phyloP scores from a whole-genome alignment of 2,113 vertebrate genomes.

The Ptilorrhoa leucosticta region DNA sequence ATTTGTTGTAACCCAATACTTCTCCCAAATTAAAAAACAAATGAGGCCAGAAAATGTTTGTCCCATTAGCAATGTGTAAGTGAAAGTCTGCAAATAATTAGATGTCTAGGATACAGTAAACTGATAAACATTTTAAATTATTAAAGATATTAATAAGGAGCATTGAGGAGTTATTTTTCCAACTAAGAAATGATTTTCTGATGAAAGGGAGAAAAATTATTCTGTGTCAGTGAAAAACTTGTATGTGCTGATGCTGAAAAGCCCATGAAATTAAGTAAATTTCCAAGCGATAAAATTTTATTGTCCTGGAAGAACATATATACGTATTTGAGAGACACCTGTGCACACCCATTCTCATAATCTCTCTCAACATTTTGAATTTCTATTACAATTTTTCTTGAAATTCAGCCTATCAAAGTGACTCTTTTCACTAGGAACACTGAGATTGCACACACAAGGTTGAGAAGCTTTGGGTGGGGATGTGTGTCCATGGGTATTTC shows the following conservation, averaged over 20 bases:
- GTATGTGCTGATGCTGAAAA: neutral
- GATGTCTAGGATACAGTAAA: constrained; percentile 7
- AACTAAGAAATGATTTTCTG: neutral
- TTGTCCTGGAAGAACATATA: neutral
- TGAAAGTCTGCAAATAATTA: constrained; percentile 9
- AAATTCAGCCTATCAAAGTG: neutral
- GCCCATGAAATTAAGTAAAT: neutral
- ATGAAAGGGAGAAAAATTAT: neutral
- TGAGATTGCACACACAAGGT: neutral
- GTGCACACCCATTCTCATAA: neutral
- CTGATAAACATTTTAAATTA: constrained; percentile 38
- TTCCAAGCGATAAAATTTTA: neutral
- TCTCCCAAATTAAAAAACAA: constrained; percentile 11
- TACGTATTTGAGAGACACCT: neutral
- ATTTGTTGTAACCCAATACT: neutral
- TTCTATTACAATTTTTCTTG: neutral
- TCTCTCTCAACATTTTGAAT: neutral
- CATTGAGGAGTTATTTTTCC: neutral
- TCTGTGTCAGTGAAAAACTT: neutral
- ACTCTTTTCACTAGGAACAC: neutral
- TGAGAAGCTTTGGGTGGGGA: neutral
- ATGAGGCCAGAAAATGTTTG: neutral
- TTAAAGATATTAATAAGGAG: constrained; percentile 11
- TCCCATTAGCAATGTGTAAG: constrained; percentile 14
- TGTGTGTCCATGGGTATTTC: accelerated